Conservation (phyloP, 2,113 vertebrate genomes). For the Machaerirhynchus nigripectus region DNA sequence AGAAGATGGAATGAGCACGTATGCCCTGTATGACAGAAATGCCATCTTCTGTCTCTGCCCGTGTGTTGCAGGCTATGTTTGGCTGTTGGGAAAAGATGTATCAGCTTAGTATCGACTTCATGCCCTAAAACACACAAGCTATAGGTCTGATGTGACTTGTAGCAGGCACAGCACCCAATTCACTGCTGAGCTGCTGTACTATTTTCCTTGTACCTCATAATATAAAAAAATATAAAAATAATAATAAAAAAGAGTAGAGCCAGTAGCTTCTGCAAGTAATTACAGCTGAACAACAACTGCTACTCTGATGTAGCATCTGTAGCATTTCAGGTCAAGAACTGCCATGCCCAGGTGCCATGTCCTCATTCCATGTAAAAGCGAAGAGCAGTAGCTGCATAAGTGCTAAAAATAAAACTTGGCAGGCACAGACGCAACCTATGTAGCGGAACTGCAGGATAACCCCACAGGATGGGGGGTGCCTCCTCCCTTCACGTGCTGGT, state of each 20-base stretch:
- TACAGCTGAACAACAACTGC: background rate
- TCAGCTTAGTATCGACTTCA: background rate
- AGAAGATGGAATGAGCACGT: background rate
- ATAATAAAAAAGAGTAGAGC: background rate
- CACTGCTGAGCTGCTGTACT: background rate
- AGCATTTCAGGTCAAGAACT: background rate
- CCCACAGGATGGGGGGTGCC: background rate
- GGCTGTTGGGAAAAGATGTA: background rate
- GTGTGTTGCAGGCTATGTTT: background rate
- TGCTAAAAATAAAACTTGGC: background rate
- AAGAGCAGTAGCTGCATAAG: background rate
- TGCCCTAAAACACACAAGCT: background rate
- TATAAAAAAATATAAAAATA: background rate
- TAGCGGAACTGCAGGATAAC: background rate
- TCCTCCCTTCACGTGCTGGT: background rate
- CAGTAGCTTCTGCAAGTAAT: background rate
- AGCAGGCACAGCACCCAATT: background rate
- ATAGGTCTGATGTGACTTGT: background rate
- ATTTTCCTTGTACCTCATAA: background rate
- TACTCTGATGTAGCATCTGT: background rate
- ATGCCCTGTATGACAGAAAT: background rate
- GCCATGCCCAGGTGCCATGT: background rate
- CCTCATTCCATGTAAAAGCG: background rate
- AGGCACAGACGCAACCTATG: rapidly evolving
- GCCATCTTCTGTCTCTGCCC: background rate